Percentiles rank a stretch among this genome's conserved stretches.
These are phyloP conservation scores for Phylloscopus collybita DNA, from an alignment of 2,797 vertebrate genomes.

Conservation along the genomic window DNA sequence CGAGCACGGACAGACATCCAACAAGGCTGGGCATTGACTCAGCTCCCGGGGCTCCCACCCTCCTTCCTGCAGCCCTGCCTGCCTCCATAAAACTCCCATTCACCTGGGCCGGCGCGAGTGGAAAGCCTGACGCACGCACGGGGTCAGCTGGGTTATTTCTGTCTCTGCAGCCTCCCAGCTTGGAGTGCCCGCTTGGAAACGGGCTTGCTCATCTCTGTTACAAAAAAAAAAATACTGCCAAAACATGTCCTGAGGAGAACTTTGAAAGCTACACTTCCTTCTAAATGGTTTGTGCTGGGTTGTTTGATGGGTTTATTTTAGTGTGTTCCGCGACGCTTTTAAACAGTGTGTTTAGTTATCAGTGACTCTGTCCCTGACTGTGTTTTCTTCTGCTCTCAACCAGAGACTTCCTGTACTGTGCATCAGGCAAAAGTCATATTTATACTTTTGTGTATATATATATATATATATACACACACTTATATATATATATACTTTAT, in stretches of 20 bases:
- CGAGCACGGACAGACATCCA: background rate
- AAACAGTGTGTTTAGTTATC: background rate
- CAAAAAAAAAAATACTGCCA: background rate
- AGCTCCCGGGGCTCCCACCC: background rate
- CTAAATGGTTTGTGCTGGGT: background rate
- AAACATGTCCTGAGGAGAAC: constrained; percentile 16
- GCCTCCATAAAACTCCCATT: constrained; percentile 50
- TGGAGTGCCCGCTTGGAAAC: background rate
- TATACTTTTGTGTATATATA: background rate
- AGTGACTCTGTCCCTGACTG: background rate
- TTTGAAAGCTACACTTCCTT: background rate
- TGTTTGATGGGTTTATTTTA: background rate
- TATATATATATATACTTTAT: background rate
- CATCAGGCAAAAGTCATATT: background rate
- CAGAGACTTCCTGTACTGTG: background rate
- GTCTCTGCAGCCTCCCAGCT: constrained; percentile 16
- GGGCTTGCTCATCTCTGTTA: background rate
- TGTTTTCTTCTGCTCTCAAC: background rate
- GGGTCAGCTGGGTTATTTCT: constrained; percentile 42
- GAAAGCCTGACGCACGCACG: constrained; percentile 4
- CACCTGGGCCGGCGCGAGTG: background rate
- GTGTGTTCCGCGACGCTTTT: background rate
- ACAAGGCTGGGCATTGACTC: background rate
- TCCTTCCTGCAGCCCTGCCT: background rate
- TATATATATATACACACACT: background rate